Evolutionary conservation across 2,888 invertebrate species (phyloP).

Genomic region (Macrosiphum euphorbiae): DNA sequence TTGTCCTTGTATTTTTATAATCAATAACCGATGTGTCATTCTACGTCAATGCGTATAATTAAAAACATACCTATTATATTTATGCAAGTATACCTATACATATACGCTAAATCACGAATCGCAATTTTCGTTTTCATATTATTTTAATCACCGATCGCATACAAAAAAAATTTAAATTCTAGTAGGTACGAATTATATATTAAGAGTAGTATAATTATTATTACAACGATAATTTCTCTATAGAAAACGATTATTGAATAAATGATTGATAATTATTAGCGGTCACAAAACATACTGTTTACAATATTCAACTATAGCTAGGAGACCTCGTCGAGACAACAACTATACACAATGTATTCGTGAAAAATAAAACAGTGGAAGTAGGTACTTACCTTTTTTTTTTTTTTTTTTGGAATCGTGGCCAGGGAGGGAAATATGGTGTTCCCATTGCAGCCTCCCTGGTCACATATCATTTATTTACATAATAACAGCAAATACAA

Average conservation of each 20-base stretch:
- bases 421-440: too few species aligned
- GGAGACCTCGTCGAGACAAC: not conserved
- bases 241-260: not conserved
- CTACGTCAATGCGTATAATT: not conserved
- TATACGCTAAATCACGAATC: not conserved
- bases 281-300: not conserved
- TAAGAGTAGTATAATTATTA: too few species aligned
- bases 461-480: too few species aligned
- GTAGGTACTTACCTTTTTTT: too few species aligned
- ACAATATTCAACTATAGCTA: not conserved
- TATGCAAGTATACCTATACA: not conserved
- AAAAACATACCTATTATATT: not conserved
- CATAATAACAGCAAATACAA: too few species aligned
- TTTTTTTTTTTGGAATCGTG: too few species aligned
- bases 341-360: too few species aligned
- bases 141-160: not conserved
- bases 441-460: too few species aligned
- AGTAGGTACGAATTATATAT: not conserved
- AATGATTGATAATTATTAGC: not conserved
- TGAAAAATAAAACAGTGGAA: too few species aligned
- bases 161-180: not conserved
- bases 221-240: not conserved
- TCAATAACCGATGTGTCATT: not conserved
- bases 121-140: not conserved
- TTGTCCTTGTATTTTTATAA: not conserved